Conservation (phyloP, 2,888 invertebrate genomes). For the Oscheius sp. region DNA sequence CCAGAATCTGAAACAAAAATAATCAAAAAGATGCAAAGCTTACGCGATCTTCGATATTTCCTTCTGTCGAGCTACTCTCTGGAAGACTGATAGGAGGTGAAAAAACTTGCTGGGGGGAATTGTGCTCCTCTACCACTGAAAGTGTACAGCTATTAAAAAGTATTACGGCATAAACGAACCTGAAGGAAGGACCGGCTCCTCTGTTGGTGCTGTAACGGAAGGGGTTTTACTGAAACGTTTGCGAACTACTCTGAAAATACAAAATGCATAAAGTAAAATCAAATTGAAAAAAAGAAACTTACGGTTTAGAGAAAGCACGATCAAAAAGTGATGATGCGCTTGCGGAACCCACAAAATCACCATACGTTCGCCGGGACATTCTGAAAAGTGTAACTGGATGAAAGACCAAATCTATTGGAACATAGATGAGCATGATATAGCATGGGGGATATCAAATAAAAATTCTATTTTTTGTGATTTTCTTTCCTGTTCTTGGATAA, state of each 20-base stretch:
- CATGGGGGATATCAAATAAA: no score
- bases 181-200: constrained; percentile 39
- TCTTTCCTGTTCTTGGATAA: no score
- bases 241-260: background rate
- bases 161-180: constrained; percentile 19
- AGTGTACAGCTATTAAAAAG: background rate
- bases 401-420: no score
- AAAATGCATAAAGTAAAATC: background rate
- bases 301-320: constrained; percentile 56
- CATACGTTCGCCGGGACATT: constrained; percentile 20
- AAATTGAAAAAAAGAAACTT: constrained; percentile 33
- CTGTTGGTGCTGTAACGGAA: constrained; percentile 1
- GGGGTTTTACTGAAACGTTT: constrained; percentile 10
- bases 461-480: no score
- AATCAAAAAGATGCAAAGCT: background rate
- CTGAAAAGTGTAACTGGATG: no score
- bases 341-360: constrained; percentile 12
- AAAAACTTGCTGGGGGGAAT: constrained; percentile 37
- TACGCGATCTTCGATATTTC: constrained; percentile 32
- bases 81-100: constrained; percentile 56
- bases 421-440: no score
- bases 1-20: constrained; percentile 7
- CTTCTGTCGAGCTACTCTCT: constrained; percentile 50
- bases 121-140: constrained; percentile 32
- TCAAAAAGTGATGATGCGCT: constrained; percentile 39